phyloP scores from a whole-genome alignment of 2,797 vertebrate genomes.

The Molothrus ater region DNA sequence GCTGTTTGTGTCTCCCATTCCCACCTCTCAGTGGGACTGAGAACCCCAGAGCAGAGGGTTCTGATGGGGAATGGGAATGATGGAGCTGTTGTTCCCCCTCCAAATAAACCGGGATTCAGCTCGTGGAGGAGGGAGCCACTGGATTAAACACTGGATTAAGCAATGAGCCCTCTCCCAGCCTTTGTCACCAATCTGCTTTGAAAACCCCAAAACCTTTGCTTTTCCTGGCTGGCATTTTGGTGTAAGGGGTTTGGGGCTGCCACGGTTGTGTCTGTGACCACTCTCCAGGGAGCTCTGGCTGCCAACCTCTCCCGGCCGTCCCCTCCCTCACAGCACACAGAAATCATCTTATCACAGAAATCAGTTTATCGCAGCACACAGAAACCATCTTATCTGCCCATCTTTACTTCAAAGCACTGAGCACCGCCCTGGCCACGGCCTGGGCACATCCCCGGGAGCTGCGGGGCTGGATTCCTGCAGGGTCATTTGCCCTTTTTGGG shows the following conservation, averaged over 20 bases:
- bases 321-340: background rate
- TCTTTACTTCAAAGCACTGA: constrained; percentile 3
- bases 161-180: background rate
- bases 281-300: background rate
- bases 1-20: rapidly evolving
- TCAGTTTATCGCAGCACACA: background rate
- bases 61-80: background rate
- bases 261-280: rapidly evolving
- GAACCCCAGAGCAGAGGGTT: background rate
- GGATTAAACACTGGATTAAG: too few species aligned
- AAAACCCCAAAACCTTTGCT: background rate
- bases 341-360: background rate
- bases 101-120: background rate
- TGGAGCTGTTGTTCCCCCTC: background rate
- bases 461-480: rapidly evolving
- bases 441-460: background rate
- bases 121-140: background rate
- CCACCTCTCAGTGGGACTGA: rapidly evolving
- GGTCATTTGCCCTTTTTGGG: constrained; percentile 36
- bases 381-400: background rate
- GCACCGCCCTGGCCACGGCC: background rate
- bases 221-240: background rate
- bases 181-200: background rate
- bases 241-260: background rate
- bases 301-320: background rate